Percentiles rank a stretch among this genome's conserved stretches.
These are phyloP conservation scores for Eclectus roratus DNA, from an alignment of 2,113 vertebrate genomes.

Conservation along the genomic window DNA sequence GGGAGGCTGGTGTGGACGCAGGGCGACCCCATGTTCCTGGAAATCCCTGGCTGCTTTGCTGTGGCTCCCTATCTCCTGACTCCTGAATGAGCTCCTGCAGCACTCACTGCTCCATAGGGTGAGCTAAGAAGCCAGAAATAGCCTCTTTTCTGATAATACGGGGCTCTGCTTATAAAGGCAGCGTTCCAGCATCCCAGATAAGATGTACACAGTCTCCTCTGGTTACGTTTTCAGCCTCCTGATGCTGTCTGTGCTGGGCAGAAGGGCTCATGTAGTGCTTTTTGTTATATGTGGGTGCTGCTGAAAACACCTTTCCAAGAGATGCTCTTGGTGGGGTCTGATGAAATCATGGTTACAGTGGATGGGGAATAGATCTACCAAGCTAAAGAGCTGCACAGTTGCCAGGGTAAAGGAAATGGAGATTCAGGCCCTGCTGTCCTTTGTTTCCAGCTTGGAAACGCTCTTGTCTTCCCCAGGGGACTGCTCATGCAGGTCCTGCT, in stretches of 20 bases:
- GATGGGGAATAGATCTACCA: background rate
- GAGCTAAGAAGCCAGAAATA: slow-evolving; percentile 42
- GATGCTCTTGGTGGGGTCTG: accelerated
- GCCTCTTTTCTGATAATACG: slow-evolving; percentile 41
- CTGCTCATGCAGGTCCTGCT: background rate
- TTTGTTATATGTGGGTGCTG: background rate
- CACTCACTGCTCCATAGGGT: background rate
- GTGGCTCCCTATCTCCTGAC: background rate
- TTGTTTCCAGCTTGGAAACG: background rate
- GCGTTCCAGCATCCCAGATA: slow-evolving; percentile 40
- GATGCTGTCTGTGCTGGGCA: background rate
- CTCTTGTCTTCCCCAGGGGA: background rate
- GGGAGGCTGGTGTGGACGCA: background rate
- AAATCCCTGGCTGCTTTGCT: background rate
- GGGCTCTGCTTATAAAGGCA: background rate
- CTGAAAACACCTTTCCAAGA: background rate
- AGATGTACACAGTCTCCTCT: background rate
- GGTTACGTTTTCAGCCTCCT: background rate
- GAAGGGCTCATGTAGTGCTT: background rate
- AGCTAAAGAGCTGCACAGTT: background rate
- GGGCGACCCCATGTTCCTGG: background rate
- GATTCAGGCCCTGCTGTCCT: background rate
- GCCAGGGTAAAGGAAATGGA: background rate
- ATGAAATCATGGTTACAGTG: background rate
- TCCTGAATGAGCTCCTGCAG: slow-evolving; percentile 2